A percentile compares a stretch with the other conserved stretches of the same genome.
These are phyloP conservation scores for Sipunculus nudus DNA, from an alignment of 2,888 invertebrate species.

Conservation along the genomic window DNA sequence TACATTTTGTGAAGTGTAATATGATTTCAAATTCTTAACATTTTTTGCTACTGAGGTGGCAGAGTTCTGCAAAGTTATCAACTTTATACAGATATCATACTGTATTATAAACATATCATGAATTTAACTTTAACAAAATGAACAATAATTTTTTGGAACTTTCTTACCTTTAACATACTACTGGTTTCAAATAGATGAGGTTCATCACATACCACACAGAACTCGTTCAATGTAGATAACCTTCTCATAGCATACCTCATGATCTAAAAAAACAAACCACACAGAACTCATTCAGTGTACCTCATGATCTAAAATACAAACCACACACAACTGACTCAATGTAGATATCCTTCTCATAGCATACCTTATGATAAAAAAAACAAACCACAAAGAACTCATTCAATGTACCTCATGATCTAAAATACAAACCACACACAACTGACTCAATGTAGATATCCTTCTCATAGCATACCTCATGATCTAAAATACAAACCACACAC, in stretches of 20 bases:
- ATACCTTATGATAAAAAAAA: constrained; percentile 48
- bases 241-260: constrained; percentile 53
- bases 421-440: too few relatives aligned
- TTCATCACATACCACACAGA: constrained; percentile 61
- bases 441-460: constrained; percentile 51
- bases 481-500: constrained; percentile 38
- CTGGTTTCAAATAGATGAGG: constrained; percentile 60
- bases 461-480: constrained; percentile 48
- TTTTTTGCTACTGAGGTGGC: too few relatives aligned
- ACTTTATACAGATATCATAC: too few relatives aligned
- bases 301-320: too few relatives aligned
- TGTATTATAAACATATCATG: too few relatives aligned
- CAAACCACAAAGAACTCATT: constrained; percentile 24
- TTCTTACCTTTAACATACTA: constrained; percentile 57
- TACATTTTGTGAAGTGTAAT: too few relatives aligned
- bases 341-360: constrained; percentile 50
- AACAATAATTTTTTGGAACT: neutral
- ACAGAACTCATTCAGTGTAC: too few relatives aligned
- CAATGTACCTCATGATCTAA: too few relatives aligned
- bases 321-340: constrained; percentile 54
- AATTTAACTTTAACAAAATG: too few relatives aligned
- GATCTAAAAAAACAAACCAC: constrained; percentile 44
- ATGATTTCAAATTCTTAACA: too few relatives aligned
- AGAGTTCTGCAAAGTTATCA: too few relatives aligned
- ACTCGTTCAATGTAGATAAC: constrained; percentile 57